Evolutionary conservation across 2,797 vertebrate genomes (phyloP), one percentile per base, ranked within the genome.

Genomic region (Fratercula arctica): DNA sequence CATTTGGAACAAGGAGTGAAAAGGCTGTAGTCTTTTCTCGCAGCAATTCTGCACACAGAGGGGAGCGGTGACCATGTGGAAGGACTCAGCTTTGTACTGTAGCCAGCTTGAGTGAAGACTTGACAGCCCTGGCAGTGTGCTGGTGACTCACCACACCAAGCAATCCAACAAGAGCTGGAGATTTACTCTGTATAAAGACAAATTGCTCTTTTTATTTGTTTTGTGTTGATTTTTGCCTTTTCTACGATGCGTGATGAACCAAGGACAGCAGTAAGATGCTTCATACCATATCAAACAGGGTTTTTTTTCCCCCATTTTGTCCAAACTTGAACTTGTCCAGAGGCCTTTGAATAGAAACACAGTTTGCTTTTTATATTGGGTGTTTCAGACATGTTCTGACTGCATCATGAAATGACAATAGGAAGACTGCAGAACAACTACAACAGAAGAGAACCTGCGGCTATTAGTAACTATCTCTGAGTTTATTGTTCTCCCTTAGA

Each of bases 381-480:
- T 84, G 61, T 91, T 95, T 93, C 93, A 86, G 83, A 56, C 79
- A 29, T 88, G 96, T 96, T 84, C 85, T 94, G 63, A 86, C 83
- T 84, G 51, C 66, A 59, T 69, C 79, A 69, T 56, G 59, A 95
- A 94, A 79, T 1, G 4, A 23, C n/a, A 75, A 26, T 4, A 83
- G 67, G 53, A 92, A 87, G 86, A 70, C 45, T 69, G 25, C 57
- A 76, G 69, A 87, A 67, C 24, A 57, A 18, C 53, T 54, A 9
- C 29, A 93, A 51, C 53, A 73, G 33, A 84, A 88, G 69, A 90
- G 63, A 95, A 73, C 33, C 77, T 48, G 85, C 0, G 0, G 39
- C 76, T 93, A 25, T 70, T 48, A 67, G 39, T 69, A 70, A 43
- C 82, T 56, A 26, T 23, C 35, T 70, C 59, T 29, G 41, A 51